phyloP scores from a whole-genome alignment of 2,888 invertebrate genomes.

The Heliconius cydno region DNA sequence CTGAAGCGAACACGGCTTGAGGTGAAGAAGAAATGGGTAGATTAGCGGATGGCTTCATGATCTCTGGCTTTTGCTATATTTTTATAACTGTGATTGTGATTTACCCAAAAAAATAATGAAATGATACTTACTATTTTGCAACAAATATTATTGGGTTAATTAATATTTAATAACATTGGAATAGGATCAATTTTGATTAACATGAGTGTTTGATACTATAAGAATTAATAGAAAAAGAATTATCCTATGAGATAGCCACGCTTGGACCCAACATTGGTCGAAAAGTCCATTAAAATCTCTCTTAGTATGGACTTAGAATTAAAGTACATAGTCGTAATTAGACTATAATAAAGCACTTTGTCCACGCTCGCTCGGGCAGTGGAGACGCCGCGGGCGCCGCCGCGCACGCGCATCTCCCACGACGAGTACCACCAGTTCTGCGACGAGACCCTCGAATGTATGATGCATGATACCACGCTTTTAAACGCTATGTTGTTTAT shows the following conservation, averaged over 20 bases:
- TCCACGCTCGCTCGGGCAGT: constrained; percentile 55
- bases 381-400: constrained; percentile 73
- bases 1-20: constrained; percentile 31
- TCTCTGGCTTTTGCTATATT: constrained; percentile 33
- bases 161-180: neutral
- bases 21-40: constrained; percentile 27
- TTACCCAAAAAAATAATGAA: neutral
- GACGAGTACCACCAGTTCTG: constrained; percentile 92
- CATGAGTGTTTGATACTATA: neutral
- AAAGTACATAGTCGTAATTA: constrained; percentile 1
- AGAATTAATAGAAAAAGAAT: no score
- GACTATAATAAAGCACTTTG: constrained; percentile 52
- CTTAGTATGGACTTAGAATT: neutral
- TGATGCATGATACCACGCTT: constrained; percentile 69
- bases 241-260: no score
- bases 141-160: neutral
- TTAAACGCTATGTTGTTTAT: constrained; percentile 34
- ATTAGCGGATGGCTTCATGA: constrained; percentile 37
- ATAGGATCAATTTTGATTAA: neutral
- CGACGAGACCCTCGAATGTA: constrained; percentile 92
- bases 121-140: neutral
- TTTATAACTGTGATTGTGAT: neutral
- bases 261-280: no score
- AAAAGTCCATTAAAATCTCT: neutral
- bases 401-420: constrained; percentile 84